These are phyloP conservation scores for Andrena minutula DNA, from an alignment of 2,888 invertebrate genomes.

Conservation along the genomic window DNA sequence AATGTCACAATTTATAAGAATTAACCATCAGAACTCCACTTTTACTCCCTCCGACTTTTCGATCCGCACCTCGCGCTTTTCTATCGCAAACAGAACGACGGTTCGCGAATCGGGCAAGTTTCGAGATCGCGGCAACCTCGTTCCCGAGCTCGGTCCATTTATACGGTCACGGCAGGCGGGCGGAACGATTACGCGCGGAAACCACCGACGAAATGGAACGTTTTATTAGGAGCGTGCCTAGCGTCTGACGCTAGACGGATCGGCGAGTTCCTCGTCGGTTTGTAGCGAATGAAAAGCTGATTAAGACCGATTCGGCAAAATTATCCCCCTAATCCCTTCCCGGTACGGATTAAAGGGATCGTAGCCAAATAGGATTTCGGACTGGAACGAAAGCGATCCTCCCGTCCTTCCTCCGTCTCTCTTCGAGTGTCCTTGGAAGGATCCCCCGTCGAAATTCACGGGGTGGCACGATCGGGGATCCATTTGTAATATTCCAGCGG, in stretches of 20 bases:
- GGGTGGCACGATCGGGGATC: constrained; percentile 47
- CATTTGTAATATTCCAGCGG: constrained; percentile 55
- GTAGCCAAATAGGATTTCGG: constrained; percentile 66
- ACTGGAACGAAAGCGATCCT: constrained; percentile 34
- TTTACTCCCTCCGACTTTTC: constrained; percentile 18
- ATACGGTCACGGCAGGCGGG: constrained; percentile 9
- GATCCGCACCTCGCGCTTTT: constrained; percentile 14
- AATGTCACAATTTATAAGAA: too few species aligned
- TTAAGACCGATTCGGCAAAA: constrained; percentile 70
- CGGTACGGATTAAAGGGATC: constrained; percentile 68
- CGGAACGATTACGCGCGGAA: constrained; percentile 30
- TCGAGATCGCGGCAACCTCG: constrained; percentile 28
- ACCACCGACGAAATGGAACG: constrained; percentile 39
- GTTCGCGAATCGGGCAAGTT: constrained; percentile 41
- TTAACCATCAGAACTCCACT: too few species aligned
- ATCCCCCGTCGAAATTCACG: constrained; percentile 50
- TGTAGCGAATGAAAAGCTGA: constrained; percentile 68
- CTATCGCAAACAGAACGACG: constrained; percentile 13
- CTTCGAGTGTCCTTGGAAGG: constrained; percentile 40
- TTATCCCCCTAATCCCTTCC: constrained; percentile 70
- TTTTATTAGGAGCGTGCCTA: constrained; percentile 43
- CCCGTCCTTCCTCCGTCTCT: background rate
- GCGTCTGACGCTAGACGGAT: constrained; percentile 36
- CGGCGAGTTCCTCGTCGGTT: constrained; percentile 36
- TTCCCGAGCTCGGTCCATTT: constrained; percentile 40